Evolutionary conservation across 2,888 invertebrate species (phyloP).

Genomic region (Apodemia duryi): DNA sequence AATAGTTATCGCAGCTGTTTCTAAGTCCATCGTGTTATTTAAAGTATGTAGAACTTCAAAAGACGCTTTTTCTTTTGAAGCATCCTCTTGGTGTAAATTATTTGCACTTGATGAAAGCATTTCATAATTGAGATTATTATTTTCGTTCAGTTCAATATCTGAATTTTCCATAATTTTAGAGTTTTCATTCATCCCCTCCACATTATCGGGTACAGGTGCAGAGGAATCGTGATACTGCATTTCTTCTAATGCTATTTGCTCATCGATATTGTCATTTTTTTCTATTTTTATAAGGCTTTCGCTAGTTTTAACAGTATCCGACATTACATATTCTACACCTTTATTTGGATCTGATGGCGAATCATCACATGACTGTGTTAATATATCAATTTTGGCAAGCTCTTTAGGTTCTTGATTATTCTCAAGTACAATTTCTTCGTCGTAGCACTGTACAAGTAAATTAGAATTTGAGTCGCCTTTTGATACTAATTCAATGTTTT

Average conservation of each 20-base stretch:
- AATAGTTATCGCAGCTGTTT: conserved; percentile 77
- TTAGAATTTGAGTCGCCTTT: not conserved
- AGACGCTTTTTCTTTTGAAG: conserved; percentile 21
- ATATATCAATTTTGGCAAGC: not conserved
- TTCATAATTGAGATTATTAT: not conserved
- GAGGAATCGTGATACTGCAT: not conserved
- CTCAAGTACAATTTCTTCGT: not conserved
- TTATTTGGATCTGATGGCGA: not conserved
- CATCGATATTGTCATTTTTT: conserved; percentile 15
- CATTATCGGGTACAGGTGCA: not conserved
- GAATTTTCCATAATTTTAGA: conserved; percentile 4
- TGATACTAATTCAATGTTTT: not conserved
- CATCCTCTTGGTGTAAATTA: conserved; percentile 16
- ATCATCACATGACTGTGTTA: not conserved
- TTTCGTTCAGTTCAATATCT: conserved; percentile 2
- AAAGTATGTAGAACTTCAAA: conserved; percentile 6
- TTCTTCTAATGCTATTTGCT: conserved; percentile 10
- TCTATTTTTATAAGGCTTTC: conserved; percentile 13
- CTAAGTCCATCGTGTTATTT: conserved; percentile 59
- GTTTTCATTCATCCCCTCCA: conserved; percentile 10
- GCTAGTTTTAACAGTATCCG: conserved; percentile 12
- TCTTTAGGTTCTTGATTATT: not conserved
- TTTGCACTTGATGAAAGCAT: not conserved
- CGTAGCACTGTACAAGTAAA: not conserved
- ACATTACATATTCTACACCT: not conserved